Evolutionary conservation across 2,888 invertebrate species (phyloP), one percentile per base, ranked within the genome.

Genomic region (Nomada goodeniana): DNA sequence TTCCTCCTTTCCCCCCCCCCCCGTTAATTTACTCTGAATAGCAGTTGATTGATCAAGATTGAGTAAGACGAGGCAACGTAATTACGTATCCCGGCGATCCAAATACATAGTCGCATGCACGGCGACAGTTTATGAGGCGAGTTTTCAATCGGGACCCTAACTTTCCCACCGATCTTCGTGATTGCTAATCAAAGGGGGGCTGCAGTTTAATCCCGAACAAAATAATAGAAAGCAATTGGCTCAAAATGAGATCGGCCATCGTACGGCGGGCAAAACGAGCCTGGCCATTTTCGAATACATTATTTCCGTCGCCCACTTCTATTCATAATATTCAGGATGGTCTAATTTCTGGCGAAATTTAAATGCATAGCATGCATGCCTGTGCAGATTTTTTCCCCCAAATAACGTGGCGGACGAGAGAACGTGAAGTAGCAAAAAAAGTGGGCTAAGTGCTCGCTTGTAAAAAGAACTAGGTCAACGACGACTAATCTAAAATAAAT

Each of bases 31-130:
- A 29, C 78, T 72, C 80, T 88, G 88, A 88, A 88, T 88, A 86
- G 86, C 88, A 64, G 84, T 85, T 88, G 88, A 88, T 88, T 88
- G 88, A 88, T 88, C 88, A 86, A 88, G 83, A 86, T 86, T 78
- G 88, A 83, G 83, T 81, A 81, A 85, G 81, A 80, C 67, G 78
- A 80, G 76, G 85, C 81, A 88, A 88, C 55, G 82, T 81, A 79
- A 88, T 87, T 87, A 84, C 83, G 72, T 80, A 71, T 74, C 70
- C 68, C 81, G 73, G 73, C 76, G 78, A 85, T 85, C 85, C 72
- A 73, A 60, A 75, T 74, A 36, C 36, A 36, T 36, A 57, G 68
- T 76, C 57, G 61, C 59, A 47, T 44, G 42, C 57, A 74, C 67
- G 72, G 59, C 75, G 73, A 29, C 42, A 64, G 53, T 36, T 63